phyloP scores from a whole-genome alignment of 1,140 invertebrate genomes.

The Diplogasteroides magnus region DNA sequence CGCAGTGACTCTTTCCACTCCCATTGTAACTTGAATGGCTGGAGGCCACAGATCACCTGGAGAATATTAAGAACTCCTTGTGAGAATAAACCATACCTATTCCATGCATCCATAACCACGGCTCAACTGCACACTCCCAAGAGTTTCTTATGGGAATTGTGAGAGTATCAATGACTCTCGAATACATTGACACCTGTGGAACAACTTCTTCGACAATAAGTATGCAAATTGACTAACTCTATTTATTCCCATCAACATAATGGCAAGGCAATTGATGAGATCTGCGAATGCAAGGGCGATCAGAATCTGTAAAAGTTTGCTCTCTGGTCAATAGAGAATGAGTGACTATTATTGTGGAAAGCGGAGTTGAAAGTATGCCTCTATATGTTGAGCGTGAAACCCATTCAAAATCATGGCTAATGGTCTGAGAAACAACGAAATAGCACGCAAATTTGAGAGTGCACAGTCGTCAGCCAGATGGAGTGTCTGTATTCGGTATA shows the following conservation, averaged over 20 bases:
- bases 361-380: too few species aligned
- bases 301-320: slow-evolving; percentile 18
- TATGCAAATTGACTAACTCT: too few species aligned
- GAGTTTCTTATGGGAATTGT: slow-evolving; percentile 15
- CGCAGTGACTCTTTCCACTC: slow-evolving; percentile 16
- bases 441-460: too few species aligned
- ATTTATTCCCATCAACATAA: background rate
- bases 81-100: slow-evolving; percentile 18
- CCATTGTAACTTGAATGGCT: slow-evolving; percentile 18
- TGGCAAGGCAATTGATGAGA: background rate
- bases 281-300: background rate
- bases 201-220: too few species aligned
- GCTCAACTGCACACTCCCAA: slow-evolving; percentile 29
- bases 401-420: too few species aligned
- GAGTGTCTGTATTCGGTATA: too few species aligned
- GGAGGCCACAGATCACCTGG: slow-evolving; percentile 18
- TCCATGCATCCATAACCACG: slow-evolving; percentile 29
- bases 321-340: background rate
- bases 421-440: too few species aligned
- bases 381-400: too few species aligned
- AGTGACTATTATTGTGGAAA: too few species aligned
- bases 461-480: too few species aligned
- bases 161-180: slow-evolving; percentile 15
- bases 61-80: too few species aligned
- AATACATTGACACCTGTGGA: slow-evolving; percentile 13